Conservation (phyloP, 2,888 invertebrate species). For the Scrobipalpa costella region DNA sequence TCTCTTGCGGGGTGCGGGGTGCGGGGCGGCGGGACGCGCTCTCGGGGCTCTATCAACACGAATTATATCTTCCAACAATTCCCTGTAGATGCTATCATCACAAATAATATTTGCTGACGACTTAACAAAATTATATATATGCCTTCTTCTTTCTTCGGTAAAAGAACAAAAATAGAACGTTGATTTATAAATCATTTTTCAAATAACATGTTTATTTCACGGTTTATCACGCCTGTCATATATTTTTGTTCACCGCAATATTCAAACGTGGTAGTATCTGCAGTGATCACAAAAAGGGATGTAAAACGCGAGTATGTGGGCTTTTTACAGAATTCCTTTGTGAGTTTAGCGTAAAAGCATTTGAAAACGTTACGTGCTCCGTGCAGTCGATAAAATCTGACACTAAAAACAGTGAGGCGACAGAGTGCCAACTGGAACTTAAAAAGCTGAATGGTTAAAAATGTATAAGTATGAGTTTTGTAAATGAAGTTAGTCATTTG, state of each 20-base stretch:
- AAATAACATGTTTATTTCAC: too few relatives aligned
- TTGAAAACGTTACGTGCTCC: background rate
- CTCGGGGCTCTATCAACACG: background rate
- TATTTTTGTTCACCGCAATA: too few relatives aligned
- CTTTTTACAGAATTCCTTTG: background rate
- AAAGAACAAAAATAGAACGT: background rate
- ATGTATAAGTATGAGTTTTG: background rate
- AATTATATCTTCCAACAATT: background rate
- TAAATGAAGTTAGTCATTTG: too few relatives aligned
- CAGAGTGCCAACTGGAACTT: background rate
- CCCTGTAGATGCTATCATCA: background rate
- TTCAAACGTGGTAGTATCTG: too few relatives aligned
- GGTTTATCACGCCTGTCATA: too few relatives aligned
- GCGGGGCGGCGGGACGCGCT: background rate
- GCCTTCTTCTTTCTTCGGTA: too few relatives aligned
- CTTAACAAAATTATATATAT: background rate
- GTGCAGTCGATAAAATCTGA: background rate
- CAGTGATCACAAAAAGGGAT: too few relatives aligned
- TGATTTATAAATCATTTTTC: too few relatives aligned
- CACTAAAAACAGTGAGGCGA: background rate
- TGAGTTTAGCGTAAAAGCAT: conserved; percentile 8
- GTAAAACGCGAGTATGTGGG: too few relatives aligned
- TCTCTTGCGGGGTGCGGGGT: background rate
- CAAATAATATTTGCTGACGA: background rate
- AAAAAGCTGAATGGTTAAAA: background rate